Percentiles rank a stretch among this genome's conserved stretches.
Conservation (phyloP, 2,888 invertebrate species). For the Drosophila putrida region DNA sequence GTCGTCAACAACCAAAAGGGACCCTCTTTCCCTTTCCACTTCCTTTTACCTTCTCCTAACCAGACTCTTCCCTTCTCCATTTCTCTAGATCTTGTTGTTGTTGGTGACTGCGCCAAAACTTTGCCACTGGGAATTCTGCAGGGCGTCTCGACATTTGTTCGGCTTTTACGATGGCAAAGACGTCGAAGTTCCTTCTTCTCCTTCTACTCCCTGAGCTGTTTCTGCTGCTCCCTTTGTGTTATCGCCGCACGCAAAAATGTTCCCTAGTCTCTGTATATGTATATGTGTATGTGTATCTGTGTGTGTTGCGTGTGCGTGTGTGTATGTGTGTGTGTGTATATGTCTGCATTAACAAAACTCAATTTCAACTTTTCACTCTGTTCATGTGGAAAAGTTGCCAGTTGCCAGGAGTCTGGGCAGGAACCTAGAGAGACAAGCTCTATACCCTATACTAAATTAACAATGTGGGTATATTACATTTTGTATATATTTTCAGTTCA, state of each 20-base stretch:
- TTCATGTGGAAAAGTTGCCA: constrained; percentile 68
- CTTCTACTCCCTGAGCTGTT: not conserved
- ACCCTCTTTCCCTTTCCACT: not conserved
- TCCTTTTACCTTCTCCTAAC: not conserved
- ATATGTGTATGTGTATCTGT: constrained; percentile 10
- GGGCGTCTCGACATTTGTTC: constrained; percentile 48
- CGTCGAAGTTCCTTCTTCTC: constrained; percentile 18
- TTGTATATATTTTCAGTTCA: not conserved
- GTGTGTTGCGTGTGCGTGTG: constrained; percentile 9
- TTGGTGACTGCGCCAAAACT: constrained; percentile 59
- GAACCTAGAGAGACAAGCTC: constrained; percentile 32
- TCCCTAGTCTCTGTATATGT: constrained; percentile 6
- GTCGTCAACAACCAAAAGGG: constrained; percentile 54
- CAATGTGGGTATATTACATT: not conserved
- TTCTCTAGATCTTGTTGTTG: constrained; percentile 36
- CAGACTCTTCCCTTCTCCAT: not conserved
- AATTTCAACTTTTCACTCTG: constrained; percentile 71
- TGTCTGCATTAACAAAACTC: constrained; percentile 68
- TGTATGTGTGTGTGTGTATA: constrained; percentile 21
- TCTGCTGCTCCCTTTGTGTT: constrained; percentile 31
- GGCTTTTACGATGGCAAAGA: constrained; percentile 42
- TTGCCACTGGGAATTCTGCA: constrained; percentile 59
- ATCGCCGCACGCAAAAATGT: constrained; percentile 53
- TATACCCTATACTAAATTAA: constrained; percentile 34
- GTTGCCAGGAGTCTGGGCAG: constrained; percentile 42